Evolutionary conservation across 1,140 invertebrate genomes (phyloP).

Genomic region (Macrosteles quadrilineatus): DNA sequence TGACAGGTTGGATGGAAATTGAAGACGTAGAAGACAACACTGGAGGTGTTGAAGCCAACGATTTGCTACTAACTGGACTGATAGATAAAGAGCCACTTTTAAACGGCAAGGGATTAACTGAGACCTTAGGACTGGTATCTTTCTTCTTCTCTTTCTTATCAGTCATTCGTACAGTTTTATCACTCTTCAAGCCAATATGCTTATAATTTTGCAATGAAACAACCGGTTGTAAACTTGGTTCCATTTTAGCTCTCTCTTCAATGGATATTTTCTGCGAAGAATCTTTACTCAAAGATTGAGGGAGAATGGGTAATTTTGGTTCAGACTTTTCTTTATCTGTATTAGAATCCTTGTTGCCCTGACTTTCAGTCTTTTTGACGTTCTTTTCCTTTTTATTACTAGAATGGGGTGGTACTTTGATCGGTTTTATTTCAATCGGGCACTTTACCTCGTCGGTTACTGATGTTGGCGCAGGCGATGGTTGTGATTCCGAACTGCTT

Average conservation of each 20-base stretch:
- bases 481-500: no score
- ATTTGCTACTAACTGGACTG: conserved; percentile 3
- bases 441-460: no score
- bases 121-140: background rate
- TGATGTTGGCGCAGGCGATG: no score
- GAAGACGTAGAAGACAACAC: background rate
- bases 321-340: background rate
- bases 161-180: background rate
- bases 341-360: background rate
- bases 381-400: background rate
- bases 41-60: background rate
- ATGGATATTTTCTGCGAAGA: background rate
- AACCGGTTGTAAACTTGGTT: background rate
- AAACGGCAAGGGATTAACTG: background rate
- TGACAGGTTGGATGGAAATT: conserved; percentile 18
- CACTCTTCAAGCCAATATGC: background rate
- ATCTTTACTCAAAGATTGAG: background rate
- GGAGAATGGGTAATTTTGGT: background rate
- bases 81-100: background rate
- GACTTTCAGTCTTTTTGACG: background rate
- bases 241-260: background rate
- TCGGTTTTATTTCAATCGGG: conserved; percentile 5
- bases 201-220: conserved; percentile 11
- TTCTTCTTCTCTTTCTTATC: conserved; percentile 1
- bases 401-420: background rate